Evolutionary conservation across 1,140 invertebrate genomes (phyloP), one percentile per base, ranked within the genome.

Genomic region (Drosophila novamexicana): DNA sequence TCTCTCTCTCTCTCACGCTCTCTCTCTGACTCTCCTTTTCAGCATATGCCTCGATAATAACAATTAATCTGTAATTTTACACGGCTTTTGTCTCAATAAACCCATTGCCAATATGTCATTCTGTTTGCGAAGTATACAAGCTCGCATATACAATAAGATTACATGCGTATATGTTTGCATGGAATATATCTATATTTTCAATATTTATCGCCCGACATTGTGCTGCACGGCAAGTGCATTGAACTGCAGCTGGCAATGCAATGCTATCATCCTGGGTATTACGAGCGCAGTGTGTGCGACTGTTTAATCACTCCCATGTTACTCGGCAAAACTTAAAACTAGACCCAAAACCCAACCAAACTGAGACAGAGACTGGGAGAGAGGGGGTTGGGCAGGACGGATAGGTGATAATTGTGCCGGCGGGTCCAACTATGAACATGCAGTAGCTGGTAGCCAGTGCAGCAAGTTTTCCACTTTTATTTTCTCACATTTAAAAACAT

Each of bases 41-140:
- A 40, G 63, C 67, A 36, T 77, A 52, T 37, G 70, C 42, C 65
- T 59, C 36, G 75, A 71, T 34, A 69, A 67, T 45, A 52, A 22
- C 59, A 86, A 78, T 84, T 78, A 72, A 75, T 81, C 70, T 81
- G 70, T 64, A 70, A 77, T 70, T 66, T 64, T 50, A 69, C 50
- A 65, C 49, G 40, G 56, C 62, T 61, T 59, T 66, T 79, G 56
- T 59, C 63, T 39, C 69, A 54, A 81, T 85, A 74, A 81, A 32
- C 62, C 58, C 64, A 77, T 77, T 53, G 65, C 63, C 69, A 71
- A 85, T 85, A 75, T 64, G 44, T 67, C 42, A 57, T 22, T 36
- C 44, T 45, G 57, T 64, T 58, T 69, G 58, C 58, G 49, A 42
- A 42, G 36, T 10, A 58, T 18, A 44, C 40, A 34, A 22, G 22